These are phyloP conservation scores for Homalodisca vitripennis DNA, from an alignment of 1,140 invertebrate genomes.

Conservation along the genomic window DNA sequence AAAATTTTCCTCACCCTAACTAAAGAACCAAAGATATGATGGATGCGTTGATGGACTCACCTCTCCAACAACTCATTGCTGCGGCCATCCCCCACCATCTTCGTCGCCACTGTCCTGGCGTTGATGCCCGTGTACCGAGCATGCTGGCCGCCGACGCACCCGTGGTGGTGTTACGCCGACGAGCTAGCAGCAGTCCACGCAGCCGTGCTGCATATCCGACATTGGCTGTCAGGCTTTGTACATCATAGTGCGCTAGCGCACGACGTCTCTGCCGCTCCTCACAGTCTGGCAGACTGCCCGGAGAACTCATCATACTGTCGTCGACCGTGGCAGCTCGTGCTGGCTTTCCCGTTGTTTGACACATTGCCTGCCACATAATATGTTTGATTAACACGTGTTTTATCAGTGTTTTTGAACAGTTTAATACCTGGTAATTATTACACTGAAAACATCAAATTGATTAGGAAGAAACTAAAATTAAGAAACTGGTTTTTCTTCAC, in stretches of 20 bases:
- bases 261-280: constrained; percentile 62
- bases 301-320: constrained; percentile 1
- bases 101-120: constrained; percentile 60
- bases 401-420: no score
- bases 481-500: no score
- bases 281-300: constrained; percentile 50
- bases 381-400: no score
- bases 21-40: no score
- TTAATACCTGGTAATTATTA: no score
- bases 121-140: constrained; percentile 56
- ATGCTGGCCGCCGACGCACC: constrained; percentile 88
- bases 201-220: constrained; percentile 76
- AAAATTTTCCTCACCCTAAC: no score
- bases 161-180: constrained; percentile 82
- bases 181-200: constrained; percentile 63
- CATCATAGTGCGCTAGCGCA: constrained; percentile 90
- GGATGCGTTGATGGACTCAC: no score
- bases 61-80: constrained; percentile 54
- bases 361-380: constrained; percentile 16
- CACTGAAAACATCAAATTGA: no score
- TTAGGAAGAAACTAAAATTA: no score
- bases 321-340: constrained; percentile 13
- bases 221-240: constrained; percentile 84
- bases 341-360: constrained; percentile 24
- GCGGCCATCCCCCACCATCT: constrained; percentile 77